Percentiles rank a stretch among this genome's conserved stretches.
These are phyloP conservation scores for Lynx canadensis DNA, from an alignment of 2,113 vertebrate genomes.

Conservation along the genomic window DNA sequence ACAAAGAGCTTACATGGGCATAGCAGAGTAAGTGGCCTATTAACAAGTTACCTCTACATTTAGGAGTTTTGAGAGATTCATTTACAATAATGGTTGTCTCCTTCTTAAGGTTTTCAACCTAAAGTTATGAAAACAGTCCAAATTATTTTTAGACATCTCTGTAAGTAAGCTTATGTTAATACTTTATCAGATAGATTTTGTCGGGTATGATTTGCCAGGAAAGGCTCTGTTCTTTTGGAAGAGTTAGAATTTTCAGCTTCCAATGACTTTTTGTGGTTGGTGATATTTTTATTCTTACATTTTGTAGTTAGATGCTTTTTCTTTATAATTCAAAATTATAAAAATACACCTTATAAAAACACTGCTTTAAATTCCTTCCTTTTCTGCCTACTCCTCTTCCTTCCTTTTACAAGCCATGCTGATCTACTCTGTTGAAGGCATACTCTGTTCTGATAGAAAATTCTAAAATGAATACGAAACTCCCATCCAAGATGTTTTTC, in stretches of 20 bases:
- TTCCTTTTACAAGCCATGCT: not conserved
- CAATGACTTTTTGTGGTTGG: not conserved
- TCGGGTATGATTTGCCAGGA: not conserved
- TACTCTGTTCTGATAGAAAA: not conserved
- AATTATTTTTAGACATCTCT: conserved; percentile 31
- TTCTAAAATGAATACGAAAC: not conserved
- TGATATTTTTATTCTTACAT: conserved; percentile 22
- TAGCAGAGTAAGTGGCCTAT: not conserved
- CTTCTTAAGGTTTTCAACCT: not conserved
- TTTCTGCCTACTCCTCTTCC: not conserved
- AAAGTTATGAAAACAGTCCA: conserved; percentile 22
- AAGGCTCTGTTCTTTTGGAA: conserved; percentile 5
- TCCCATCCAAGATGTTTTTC: not conserved
- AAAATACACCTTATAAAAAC: not conserved
- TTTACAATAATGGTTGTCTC: not conserved
- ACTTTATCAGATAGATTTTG: not conserved
- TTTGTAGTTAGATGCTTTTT: conserved; percentile 46
- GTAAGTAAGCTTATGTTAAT: not conserved
- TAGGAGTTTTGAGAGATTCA: conserved; percentile 19
- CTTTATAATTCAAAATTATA: conserved; percentile 11
- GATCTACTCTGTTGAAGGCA: not conserved
- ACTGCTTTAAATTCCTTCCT: not conserved
- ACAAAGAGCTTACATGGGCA: not conserved
- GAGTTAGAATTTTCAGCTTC: conserved; percentile 36
- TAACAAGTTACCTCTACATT: not conserved